A percentile compares a stretch with the other conserved stretches of the same genome.
These are phyloP conservation scores for Hippocampus mohnikei DNA, from an alignment of 2,113 vertebrate species.

Conservation along the genomic window DNA sequence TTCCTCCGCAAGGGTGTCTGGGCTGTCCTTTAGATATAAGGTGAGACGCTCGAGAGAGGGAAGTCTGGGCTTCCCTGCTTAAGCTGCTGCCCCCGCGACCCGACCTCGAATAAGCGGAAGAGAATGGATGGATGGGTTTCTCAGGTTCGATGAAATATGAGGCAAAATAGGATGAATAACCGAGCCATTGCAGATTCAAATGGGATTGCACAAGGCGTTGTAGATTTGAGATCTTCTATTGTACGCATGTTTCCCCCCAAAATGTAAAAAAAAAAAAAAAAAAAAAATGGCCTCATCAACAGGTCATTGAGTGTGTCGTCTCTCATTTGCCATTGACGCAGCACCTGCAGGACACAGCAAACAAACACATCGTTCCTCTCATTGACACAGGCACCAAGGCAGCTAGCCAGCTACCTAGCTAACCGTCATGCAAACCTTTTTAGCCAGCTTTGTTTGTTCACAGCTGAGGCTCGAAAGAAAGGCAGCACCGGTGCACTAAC, in stretches of 20 bases:
- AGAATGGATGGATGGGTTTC: too few species aligned
- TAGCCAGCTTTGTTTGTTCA: conserved; percentile 68
- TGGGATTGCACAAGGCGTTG: conserved; percentile 3
- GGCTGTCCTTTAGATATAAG: too few species aligned
- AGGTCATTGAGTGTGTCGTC: conserved; percentile 26
- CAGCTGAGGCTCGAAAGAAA: conserved; percentile 61
- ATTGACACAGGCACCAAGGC: conserved; percentile 46
- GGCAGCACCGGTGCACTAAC: conserved; percentile 69
- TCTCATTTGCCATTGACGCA: conserved; percentile 49
- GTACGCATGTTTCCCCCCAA: not conserved
- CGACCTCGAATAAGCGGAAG: too few species aligned
- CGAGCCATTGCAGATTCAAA: conserved; percentile 2
- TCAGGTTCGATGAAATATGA: not conserved
- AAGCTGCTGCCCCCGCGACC: too few species aligned
- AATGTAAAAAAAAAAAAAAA: conserved; percentile 9
- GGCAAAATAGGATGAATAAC: not conserved
- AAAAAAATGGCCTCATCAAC: conserved; percentile 30
- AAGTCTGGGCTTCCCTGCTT: too few species aligned
- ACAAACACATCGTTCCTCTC: conserved; percentile 51
- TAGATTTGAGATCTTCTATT: conserved; percentile 11
- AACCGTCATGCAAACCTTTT: conserved; percentile 56
- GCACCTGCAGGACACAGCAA: conserved; percentile 57
- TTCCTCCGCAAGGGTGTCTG: too few species aligned
- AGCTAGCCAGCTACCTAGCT: conserved; percentile 60
- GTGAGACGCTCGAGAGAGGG: too few species aligned